phyloP scores from a whole-genome alignment of 2,888 invertebrate species.

The Resseliella maxima region DNA sequence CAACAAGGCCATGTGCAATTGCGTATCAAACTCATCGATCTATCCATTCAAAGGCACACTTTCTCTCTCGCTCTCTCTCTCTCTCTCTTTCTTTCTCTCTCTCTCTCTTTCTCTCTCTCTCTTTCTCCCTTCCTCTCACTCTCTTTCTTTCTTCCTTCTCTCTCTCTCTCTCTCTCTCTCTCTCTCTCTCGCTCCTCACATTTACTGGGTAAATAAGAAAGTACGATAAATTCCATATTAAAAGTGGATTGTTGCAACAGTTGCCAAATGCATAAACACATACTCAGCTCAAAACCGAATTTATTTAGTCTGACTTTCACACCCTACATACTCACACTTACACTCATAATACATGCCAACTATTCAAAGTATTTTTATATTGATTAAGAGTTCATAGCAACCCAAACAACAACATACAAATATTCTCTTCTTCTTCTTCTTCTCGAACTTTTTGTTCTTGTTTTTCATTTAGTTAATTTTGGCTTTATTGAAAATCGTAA shows the following conservation, averaged over 20 bases:
- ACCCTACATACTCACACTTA: not conserved
- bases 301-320: constrained; percentile 23
- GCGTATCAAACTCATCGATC: not conserved
- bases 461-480: constrained; percentile 48
- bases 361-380: constrained; percentile 51
- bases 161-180: not conserved
- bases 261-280: constrained; percentile 29
- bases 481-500: constrained; percentile 51
- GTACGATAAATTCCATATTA: constrained; percentile 20
- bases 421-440: not conserved
- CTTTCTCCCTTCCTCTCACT: too few species aligned
- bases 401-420: not conserved
- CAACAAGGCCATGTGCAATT: not conserved
- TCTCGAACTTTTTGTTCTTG: too few species aligned
- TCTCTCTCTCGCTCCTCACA: not conserved
- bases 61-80: too few species aligned
- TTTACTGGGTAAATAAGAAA: not conserved
- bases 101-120: too few species aligned
- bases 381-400: constrained; percentile 40
- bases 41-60: not conserved
- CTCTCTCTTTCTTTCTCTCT: too few species aligned
- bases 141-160: too few species aligned
- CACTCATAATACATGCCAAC: not conserved
- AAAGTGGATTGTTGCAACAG: constrained; percentile 2
- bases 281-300: not conserved